These are phyloP conservation scores for Lasaia peninsularis DNA, from an alignment of 1,140 invertebrate genomes.

Conservation along the genomic window DNA sequence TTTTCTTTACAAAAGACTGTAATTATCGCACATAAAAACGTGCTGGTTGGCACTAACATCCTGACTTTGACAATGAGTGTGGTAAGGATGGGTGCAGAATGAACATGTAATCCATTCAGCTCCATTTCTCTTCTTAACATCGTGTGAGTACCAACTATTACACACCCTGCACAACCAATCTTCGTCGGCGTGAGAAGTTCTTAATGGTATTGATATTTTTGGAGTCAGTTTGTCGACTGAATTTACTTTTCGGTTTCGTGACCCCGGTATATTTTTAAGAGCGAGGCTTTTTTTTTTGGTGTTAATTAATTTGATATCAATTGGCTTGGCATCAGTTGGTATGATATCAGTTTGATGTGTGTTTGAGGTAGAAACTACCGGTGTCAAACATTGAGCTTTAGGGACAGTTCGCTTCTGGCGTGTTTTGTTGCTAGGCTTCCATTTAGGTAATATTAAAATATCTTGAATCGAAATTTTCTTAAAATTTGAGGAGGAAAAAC, in stretches of 20 bases:
- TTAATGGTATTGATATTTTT: background rate
- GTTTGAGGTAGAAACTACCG: background rate
- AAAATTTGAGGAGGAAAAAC: background rate
- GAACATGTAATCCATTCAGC: background rate
- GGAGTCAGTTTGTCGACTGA: background rate
- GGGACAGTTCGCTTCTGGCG: background rate
- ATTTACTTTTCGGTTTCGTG: too few relatives aligned
- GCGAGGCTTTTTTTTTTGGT: too few relatives aligned
- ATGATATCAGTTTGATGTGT: background rate
- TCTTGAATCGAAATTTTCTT: background rate
- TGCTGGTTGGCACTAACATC: too few relatives aligned
- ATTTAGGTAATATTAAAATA: constrained; percentile 1
- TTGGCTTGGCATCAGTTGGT: too few relatives aligned
- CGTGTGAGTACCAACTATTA: background rate
- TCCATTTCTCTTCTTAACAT: background rate
- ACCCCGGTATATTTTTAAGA: too few relatives aligned
- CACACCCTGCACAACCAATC: background rate
- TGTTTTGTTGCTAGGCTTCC: background rate
- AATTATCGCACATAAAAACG: too few relatives aligned
- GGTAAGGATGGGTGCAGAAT: background rate
- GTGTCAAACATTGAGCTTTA: background rate
- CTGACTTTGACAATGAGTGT: background rate
- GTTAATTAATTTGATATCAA: too few relatives aligned
- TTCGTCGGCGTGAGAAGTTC: background rate
- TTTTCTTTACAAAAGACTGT: too few relatives aligned